These are phyloP conservation scores for Cyphomyrus discorhynchus DNA, from an alignment of 2,113 vertebrate species.

Conservation along the genomic window DNA sequence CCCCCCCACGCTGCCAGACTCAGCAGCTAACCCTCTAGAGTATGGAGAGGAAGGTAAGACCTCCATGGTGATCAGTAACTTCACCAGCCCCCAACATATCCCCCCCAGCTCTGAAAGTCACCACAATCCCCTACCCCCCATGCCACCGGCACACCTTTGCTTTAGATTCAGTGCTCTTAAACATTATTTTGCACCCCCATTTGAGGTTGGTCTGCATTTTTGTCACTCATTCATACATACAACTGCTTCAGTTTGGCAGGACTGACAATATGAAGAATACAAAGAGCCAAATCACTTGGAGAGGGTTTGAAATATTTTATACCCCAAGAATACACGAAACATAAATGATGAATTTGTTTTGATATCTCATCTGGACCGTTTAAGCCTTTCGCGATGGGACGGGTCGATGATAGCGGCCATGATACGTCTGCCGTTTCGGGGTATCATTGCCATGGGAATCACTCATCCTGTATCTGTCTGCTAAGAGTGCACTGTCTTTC, in stretches of 20 bases:
- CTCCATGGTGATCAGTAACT: not conserved
- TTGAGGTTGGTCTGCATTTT: not conserved
- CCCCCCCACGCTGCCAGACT: constrained; percentile 51
- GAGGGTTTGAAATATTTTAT: not conserved
- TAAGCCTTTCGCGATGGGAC: not conserved
- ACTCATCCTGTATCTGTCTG: not conserved
- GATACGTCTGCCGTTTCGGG: not conserved
- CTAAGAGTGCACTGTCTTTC: constrained; percentile 5
- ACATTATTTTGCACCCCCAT: not conserved
- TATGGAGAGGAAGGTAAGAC: constrained; percentile 75
- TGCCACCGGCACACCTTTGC: not conserved
- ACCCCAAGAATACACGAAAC: not conserved
- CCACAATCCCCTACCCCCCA: not conserved
- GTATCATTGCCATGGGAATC: not conserved
- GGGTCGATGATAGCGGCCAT: not conserved
- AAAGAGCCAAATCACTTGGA: not conserved
- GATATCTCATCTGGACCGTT: not conserved
- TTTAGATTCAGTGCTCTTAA: not conserved
- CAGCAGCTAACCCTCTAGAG: constrained; percentile 55
- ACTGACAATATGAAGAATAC: not conserved
- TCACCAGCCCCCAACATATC: not conserved
- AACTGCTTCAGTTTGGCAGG: not conserved
- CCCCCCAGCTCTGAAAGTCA: not conserved
- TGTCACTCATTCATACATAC: not conserved
- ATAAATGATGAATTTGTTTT: not conserved